A percentile compares a stretch with the other conserved stretches of the same genome.
Evolutionary conservation across 1,140 invertebrate genomes (phyloP).

Genomic region (Musca domestica): DNA sequence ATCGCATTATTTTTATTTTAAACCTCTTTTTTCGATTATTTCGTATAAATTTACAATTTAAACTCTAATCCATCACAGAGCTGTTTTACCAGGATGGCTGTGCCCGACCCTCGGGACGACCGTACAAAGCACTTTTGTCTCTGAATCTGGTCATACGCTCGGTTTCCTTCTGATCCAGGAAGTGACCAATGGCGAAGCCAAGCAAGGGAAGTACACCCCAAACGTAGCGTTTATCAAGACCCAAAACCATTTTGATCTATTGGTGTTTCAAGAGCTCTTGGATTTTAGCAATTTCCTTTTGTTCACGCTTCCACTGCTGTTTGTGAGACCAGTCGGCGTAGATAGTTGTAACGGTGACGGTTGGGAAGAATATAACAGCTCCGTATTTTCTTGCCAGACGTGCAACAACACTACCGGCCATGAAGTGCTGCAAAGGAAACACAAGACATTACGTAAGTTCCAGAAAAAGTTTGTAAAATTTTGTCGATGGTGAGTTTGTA

Average conservation of each 20-base stretch:
- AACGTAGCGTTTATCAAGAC: conserved; percentile 55
- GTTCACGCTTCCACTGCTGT: conserved; percentile 64
- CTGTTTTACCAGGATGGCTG: conserved; percentile 25
- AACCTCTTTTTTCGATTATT: no score
- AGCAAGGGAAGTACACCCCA: conserved; percentile 56
- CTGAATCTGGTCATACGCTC: conserved; percentile 68
- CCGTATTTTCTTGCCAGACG: conserved; percentile 58
- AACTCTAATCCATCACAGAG: neutral
- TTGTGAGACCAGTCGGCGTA: conserved; percentile 70
- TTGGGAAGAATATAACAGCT: conserved; percentile 65
- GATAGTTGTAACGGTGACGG: conserved; percentile 58
- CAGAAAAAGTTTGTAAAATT: neutral
- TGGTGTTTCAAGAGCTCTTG: conserved; percentile 27
- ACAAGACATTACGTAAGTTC: conserved; percentile 23
- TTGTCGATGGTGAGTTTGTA: neutral
- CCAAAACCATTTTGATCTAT: conserved; percentile 56
- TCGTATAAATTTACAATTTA: no score
- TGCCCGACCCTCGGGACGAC: conserved; percentile 56
- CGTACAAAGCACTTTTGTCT: conserved; percentile 75
- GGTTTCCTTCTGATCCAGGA: conserved; percentile 66
- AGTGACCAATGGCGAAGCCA: conserved; percentile 62
- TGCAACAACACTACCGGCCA: conserved; percentile 45
- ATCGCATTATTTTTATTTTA: no score
- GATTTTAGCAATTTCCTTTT: conserved; percentile 42
- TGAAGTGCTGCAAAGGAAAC: conserved; percentile 27